A percentile compares a stretch with the other conserved stretches of the same genome.
These are phyloP conservation scores for Hemichromis elongatus DNA, from an alignment of 2,113 vertebrate genomes.

Conservation along the genomic window DNA sequence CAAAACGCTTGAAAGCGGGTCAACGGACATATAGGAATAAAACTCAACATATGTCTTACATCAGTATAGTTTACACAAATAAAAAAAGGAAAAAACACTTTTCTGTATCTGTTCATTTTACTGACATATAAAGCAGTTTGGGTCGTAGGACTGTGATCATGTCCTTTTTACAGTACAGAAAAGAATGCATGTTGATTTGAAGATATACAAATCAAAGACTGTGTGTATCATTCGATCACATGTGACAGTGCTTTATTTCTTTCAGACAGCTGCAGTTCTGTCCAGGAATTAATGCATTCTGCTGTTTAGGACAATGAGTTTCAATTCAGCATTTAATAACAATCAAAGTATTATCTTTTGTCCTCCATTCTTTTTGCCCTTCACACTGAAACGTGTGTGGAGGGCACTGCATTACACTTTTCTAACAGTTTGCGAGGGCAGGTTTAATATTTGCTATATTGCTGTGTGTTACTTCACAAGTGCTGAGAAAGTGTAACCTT, in stretches of 20 bases:
- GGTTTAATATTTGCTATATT: background rate
- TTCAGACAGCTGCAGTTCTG: background rate
- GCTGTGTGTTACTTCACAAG: background rate
- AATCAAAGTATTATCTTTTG: background rate
- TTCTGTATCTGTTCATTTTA: background rate
- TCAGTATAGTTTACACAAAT: background rate
- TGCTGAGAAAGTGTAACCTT: background rate
- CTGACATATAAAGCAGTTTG: background rate
- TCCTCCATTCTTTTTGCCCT: background rate
- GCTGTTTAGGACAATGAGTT: background rate
- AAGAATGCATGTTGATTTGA: background rate
- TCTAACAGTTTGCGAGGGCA: background rate
- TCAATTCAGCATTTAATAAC: background rate
- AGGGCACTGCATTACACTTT: background rate
- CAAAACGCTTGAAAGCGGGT: background rate
- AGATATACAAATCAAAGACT: background rate
- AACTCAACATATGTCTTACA: background rate
- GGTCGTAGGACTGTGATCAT: background rate
- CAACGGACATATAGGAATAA: background rate
- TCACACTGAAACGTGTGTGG: background rate
- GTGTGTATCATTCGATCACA: background rate
- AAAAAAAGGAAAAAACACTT: fast-evolving
- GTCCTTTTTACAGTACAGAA: background rate
- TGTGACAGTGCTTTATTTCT: background rate
- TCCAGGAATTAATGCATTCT: background rate